A percentile compares a stretch with the other conserved stretches of the same genome.
Conservation (phyloP, 1,140 invertebrate genomes). For the Trinorchestia longiramus region DNA sequence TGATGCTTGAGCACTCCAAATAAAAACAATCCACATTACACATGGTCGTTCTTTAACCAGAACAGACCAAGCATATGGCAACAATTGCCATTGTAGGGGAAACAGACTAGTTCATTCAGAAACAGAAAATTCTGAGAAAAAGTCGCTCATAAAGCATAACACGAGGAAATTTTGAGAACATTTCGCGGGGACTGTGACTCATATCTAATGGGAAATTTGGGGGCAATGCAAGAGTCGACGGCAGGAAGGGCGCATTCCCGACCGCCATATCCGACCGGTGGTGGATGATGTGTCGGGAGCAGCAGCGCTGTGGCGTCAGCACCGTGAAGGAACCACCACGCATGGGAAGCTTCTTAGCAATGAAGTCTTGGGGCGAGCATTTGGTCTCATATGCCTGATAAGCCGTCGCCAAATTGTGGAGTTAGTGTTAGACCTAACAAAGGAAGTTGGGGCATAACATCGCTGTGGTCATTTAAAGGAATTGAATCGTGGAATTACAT, state of each 20-base stretch:
- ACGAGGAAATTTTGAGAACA: background rate
- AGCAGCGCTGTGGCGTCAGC: background rate
- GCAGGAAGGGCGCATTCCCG: background rate
- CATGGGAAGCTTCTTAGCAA: background rate
- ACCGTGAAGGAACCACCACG: background rate
- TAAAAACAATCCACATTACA: background rate
- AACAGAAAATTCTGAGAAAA: background rate
- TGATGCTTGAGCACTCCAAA: background rate
- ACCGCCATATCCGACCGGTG: slow-evolving; percentile 28
- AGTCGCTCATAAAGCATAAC: background rate
- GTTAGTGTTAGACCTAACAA: background rate
- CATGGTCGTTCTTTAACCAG: background rate
- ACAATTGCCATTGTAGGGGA: background rate
- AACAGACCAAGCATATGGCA: background rate
- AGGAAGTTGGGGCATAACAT: background rate
- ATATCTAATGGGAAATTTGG: background rate
- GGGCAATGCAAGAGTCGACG: background rate
- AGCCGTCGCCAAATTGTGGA: background rate
- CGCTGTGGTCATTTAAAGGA: background rate
- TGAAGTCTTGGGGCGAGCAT: background rate
- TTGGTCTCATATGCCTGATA: background rate
- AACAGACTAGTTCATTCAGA: background rate
- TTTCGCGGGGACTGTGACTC: background rate
- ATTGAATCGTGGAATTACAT: background rate
- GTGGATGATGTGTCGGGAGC: background rate